These are phyloP conservation scores for Pemphredon lugubris DNA, from an alignment of 2,888 invertebrate species.

Conservation along the genomic window DNA sequence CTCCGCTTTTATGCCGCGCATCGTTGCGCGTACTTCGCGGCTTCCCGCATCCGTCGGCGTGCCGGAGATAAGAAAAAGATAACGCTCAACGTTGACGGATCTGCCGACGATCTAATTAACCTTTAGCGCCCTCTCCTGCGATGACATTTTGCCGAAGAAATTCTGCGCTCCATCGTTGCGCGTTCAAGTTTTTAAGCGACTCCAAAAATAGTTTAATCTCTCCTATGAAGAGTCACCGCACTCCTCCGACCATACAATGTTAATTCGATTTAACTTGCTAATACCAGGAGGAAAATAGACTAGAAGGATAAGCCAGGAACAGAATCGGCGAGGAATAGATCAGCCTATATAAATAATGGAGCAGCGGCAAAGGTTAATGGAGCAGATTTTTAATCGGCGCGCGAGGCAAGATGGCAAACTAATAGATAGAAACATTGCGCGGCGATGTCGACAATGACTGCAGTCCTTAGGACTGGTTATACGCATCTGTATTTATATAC, in stretches of 20 bases:
- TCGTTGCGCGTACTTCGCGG: constrained; percentile 19
- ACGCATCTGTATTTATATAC: constrained; percentile 44
- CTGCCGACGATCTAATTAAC: constrained; percentile 38
- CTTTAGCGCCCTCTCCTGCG: background rate
- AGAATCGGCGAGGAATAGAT: constrained; percentile 4
- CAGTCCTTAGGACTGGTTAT: constrained; percentile 42
- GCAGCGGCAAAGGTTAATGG: background rate
- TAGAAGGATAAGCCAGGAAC: too few relatives aligned
- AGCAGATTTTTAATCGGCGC: background rate
- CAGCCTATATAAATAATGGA: background rate
- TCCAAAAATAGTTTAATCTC: background rate
- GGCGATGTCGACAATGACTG: constrained; percentile 55
- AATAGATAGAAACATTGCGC: constrained; percentile 25
- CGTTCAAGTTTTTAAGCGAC: background rate
- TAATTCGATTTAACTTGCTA: too few relatives aligned
- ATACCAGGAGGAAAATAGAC: too few relatives aligned
- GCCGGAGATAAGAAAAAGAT: constrained; percentile 19
- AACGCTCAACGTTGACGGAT: constrained; percentile 19
- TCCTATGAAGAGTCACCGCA: too few relatives aligned
- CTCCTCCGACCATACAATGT: too few relatives aligned
- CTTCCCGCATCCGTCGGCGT: constrained; percentile 2
- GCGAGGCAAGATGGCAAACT: background rate
- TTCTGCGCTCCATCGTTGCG: constrained; percentile 9
- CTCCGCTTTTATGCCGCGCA: constrained; percentile 40
- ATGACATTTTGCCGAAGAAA: constrained; percentile 6